Conservation (phyloP, 1,140 invertebrate species). For the Paraescarpia echinospica region DNA sequence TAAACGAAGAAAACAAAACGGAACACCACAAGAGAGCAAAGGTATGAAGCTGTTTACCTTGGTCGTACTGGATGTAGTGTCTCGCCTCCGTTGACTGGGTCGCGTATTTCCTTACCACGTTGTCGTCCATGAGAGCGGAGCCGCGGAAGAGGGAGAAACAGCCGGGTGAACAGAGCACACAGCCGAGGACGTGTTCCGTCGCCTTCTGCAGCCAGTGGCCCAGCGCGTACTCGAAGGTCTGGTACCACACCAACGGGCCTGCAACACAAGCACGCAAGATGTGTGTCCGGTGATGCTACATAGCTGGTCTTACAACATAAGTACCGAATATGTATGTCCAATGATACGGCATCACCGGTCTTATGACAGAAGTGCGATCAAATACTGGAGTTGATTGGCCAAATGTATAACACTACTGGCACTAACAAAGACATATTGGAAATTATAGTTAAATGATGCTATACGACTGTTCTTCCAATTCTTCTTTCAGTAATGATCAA, state of each 20-base stretch:
- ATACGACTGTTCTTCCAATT: no score
- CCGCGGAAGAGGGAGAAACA: slow-evolving; percentile 39
- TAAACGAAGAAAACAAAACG: no score
- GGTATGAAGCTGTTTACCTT: slow-evolving; percentile 20
- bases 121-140: slow-evolving; percentile 37
- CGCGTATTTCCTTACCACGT: slow-evolving; percentile 36
- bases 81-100: slow-evolving; percentile 31
- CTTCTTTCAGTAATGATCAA: no score
- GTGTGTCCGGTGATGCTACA: neutral
- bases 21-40: no score
- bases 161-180: slow-evolving; percentile 37
- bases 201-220: slow-evolving; percentile 41
- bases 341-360: no score
- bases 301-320: neutral
- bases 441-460: no score
- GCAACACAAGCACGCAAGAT: slow-evolving; percentile 43
- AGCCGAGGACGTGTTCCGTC: slow-evolving; percentile 38
- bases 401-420: no score
- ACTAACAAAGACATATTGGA: no score
- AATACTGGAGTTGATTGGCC: no score
- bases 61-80: slow-evolving; percentile 39
- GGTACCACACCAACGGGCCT: slow-evolving; percentile 57
- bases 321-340: neutral
- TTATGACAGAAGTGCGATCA: no score
- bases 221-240: slow-evolving; percentile 55